Evolutionary conservation across 2,888 invertebrate species (phyloP).

Genomic region (Nephrotoma guestfalica): DNA sequence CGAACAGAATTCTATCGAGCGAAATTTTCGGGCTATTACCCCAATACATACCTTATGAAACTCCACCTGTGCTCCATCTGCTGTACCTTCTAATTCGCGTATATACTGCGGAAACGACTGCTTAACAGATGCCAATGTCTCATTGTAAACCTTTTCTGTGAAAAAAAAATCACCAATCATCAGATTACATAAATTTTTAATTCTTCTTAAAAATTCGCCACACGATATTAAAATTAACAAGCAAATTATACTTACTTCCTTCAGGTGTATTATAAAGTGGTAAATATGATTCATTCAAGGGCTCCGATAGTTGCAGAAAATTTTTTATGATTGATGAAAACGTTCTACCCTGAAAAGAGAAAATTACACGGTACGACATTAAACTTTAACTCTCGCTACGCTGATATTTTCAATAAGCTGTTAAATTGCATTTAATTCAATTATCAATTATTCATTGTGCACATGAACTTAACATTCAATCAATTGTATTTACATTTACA

Average conservation of each 20-base stretch:
- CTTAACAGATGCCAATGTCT: constrained; percentile 51
- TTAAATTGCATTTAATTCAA: background rate
- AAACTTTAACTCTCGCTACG: constrained; percentile 4
- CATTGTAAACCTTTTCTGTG: constrained; percentile 48
- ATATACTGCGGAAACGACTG: constrained; percentile 67
- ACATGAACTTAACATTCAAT: no score
- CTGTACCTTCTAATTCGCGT: constrained; percentile 68
- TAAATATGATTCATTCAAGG: constrained; percentile 52
- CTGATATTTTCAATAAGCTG: background rate
- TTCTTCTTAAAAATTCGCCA: background rate
- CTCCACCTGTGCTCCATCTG: constrained; percentile 70
- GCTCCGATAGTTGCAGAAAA: constrained; percentile 42
- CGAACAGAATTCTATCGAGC: no score
- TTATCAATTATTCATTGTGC: background rate
- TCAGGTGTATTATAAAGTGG: constrained; percentile 54
- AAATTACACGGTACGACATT: constrained; percentile 16
- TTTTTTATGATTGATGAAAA: constrained; percentile 59
- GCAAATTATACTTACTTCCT: constrained; percentile 36
- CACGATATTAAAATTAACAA: background rate
- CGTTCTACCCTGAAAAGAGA: constrained; percentile 50
- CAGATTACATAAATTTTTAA: background rate
- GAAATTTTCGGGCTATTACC: no score
- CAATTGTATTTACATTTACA: no score
- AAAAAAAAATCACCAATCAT: constrained; percentile 4
- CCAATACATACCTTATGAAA: constrained; percentile 53